A percentile compares a stretch with the other conserved stretches of the same genome.
phyloP scores from a whole-genome alignment of 2,797 vertebrate genomes.

The Rostrhamus sociabilis region DNA sequence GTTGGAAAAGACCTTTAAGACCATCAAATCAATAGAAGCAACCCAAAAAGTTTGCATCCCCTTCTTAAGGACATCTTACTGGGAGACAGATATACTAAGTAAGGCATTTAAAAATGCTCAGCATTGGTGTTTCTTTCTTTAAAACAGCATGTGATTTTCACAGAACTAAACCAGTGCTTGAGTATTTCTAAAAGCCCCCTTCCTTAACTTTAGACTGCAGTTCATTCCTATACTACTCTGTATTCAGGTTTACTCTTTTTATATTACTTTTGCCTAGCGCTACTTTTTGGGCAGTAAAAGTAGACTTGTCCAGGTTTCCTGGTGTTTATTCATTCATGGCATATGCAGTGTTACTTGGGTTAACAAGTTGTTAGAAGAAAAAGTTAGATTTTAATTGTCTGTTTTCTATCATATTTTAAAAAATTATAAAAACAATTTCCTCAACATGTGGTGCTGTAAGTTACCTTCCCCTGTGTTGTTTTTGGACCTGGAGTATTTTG shows the following conservation, averaged over 20 bases:
- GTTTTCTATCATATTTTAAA: neutral
- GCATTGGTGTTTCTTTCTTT: neutral
- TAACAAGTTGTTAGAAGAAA: neutral
- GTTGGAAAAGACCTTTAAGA: neutral
- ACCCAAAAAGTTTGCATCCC: neutral
- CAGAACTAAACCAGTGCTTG: neutral
- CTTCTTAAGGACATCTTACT: neutral
- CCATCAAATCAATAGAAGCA: neutral
- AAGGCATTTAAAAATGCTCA: neutral
- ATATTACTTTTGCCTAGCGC: neutral
- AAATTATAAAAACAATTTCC: neutral
- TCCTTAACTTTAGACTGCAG: neutral
- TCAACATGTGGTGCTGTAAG: neutral
- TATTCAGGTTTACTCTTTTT: neutral
- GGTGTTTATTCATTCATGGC: neutral
- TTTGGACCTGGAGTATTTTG: slow-evolving; percentile 39
- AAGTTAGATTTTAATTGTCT: slow-evolving; percentile 1
- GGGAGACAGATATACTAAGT: neutral
- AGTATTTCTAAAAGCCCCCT: neutral
- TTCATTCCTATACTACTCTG: neutral
- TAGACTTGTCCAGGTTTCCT: neutral
- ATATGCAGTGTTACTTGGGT: neutral
- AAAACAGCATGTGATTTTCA: neutral
- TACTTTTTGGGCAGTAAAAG: neutral
- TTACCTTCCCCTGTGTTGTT: neutral